Base-by-base conservation (phyloP, 2,888 invertebrate genomes). In the Hirtodrosophila confusa region DNA sequence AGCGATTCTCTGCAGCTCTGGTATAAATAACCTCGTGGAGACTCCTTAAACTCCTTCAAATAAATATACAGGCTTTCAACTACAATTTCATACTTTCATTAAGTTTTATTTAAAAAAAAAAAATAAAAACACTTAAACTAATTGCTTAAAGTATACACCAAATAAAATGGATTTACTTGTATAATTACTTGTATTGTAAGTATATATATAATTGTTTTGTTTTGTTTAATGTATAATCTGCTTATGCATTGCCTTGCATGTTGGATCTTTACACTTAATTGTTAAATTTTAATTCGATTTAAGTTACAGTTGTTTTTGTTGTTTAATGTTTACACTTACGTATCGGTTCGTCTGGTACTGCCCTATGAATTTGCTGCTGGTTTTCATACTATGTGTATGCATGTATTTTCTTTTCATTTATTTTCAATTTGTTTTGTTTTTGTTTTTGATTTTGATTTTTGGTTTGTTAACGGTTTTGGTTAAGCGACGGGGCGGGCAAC, bases 101-200 rank as follows among this genome's bases (percentile, higher is more conserved):
- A 69, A 49, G 50, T 80, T 78, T 85, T 87, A 63, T 82, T 82
- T 49, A 80, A 80, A 78, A 75, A 88, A 84, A 83, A 80, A 75
- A 78, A 84, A 85, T 71, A 84, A 88, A 88, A 88, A 84, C 86
- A 88, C 83, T 84, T 84, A 84, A 83, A 69, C 80, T 83, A 86
- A 70, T 60, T 66, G 66, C 86, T 77, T 84, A 88, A 76, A 74
- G 66, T 78, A 75, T 88, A 80, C 70, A 80, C 70, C 75, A 74
- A 75, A 71, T 83, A 72, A 71, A 77, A 70, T 85, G 75, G 66
- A 75, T 76, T 78, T 71, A 55, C 64, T 61, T 70, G 41, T 78
- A 62, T 67, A 72, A 60, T 73, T 75, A 78, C 40, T 67, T 64
- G 56, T 67, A 60, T 60, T 70, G 55, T 73, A 69, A 62, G 56